Percentiles rank a stretch among this genome's conserved stretches.
These are phyloP conservation scores for Pica pica DNA, from an alignment of 2,113 vertebrate species.

Conservation along the genomic window DNA sequence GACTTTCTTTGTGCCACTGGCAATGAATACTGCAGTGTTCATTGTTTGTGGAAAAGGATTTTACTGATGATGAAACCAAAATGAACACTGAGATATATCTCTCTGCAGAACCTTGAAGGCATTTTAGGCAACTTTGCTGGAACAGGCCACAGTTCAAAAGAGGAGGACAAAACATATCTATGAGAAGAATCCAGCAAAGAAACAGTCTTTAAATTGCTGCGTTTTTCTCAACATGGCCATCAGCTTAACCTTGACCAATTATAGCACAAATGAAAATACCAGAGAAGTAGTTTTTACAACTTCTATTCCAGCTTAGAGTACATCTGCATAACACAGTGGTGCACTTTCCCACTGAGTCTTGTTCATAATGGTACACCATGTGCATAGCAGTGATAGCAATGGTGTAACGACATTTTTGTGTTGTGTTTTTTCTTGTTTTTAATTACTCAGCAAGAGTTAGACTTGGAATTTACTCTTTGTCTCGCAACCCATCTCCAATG, in stretches of 20 bases:
- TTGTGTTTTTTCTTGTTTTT: neutral
- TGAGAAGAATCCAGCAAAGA: neutral
- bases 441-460: neutral
- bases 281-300: neutral
- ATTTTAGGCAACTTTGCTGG: neutral
- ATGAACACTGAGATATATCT: neutral
- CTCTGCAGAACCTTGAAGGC: neutral
- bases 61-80: conserved; percentile 39
- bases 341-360: neutral
- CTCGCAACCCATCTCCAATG: neutral
- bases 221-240: neutral
- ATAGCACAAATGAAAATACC: neutral
- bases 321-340: neutral
- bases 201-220: neutral
- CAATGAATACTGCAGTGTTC: neutral
- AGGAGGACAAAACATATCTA: neutral
- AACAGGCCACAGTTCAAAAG: neutral
- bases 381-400: neutral
- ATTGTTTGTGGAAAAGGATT: conserved; percentile 35
- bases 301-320: neutral
- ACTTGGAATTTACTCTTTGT: neutral
- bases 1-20: conserved; percentile 3
- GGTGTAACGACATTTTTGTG: neutral
- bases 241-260: neutral
- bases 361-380: fast-evolving